Evolutionary conservation across 2,797 vertebrate genomes (phyloP), one percentile per base, ranked within the genome.

Genomic region (Xiphophorus birchmanni): DNA sequence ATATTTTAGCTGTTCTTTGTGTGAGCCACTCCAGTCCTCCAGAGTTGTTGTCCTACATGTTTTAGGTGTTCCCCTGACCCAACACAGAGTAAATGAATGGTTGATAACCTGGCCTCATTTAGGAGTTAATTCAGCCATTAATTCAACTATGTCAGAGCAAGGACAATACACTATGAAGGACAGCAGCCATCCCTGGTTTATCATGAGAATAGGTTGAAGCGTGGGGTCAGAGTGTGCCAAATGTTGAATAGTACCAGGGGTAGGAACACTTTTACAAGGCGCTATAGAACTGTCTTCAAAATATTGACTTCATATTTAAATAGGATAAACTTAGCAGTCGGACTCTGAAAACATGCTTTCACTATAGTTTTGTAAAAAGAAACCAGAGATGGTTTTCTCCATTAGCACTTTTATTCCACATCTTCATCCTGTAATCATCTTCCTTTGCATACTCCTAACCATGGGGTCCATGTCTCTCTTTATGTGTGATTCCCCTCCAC

Each of bases 401-500:
- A 69, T 83, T 67, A 69, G 50, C 83, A 37, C 50, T 40, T 77
- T 80, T 80, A 58, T 77, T 81, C 78, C 80, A n/a, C 77, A 89
- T 60, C 82, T 84, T 85, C 87, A 91, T 80, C 78, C 84, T 90
- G 85, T 88, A 81, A 75, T 77, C 89, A 81, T 85, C 79, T 90
- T 90, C 82, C 69, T 84, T 42, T 84, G 80, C 80, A 80, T 90
- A 84, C 82, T 92, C 86, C 87, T 94, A 95, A 95, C 87, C 92
- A 93, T 89, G 74, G 91, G 87, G 75, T 91, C 87, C 92, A 89
- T 93, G 84, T 95, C 86, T 94, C 89, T 95, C 83, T 94, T 73
- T 94, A 82, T 94, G 76, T 90, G 85, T 92, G 87, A 90, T 86
- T 90, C 91, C 83, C 91, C 81, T 92, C 88, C 86, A 91, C 87